A percentile compares a stretch with the other conserved stretches of the same genome.
These are phyloP conservation scores for Idaea straminata DNA, from an alignment of 2,888 invertebrate genomes.

Conservation along the genomic window DNA sequence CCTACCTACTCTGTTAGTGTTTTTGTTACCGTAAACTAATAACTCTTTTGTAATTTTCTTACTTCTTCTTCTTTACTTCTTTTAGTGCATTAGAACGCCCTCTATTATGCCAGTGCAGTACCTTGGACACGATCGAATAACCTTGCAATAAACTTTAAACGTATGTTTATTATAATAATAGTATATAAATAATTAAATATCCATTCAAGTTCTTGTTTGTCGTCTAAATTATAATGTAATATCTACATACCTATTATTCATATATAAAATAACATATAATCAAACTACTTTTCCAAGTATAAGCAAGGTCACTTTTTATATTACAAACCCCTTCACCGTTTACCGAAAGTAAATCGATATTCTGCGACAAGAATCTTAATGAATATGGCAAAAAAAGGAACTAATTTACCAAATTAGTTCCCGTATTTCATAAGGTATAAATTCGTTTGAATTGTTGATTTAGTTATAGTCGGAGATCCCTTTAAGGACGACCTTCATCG, in stretches of 20 bases:
- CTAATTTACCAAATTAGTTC: neutral
- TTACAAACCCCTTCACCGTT: neutral
- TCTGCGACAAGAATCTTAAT: neutral
- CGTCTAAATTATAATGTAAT: slow-evolving; percentile 1
- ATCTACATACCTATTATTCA: neutral
- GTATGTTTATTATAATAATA: neutral
- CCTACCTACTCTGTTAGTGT: too few species aligned
- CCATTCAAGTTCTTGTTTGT: neutral
- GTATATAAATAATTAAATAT: neutral
- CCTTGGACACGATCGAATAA: too few species aligned
- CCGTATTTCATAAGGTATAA: neutral
- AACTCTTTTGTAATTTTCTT: too few species aligned
- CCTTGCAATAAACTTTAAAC: too few species aligned
- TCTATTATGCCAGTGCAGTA: too few species aligned
- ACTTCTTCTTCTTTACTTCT: too few species aligned
- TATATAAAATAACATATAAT: neutral
- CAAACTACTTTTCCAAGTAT: neutral
- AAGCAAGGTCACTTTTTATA: neutral
- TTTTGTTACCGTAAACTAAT: too few species aligned
- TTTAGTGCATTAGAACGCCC: too few species aligned
- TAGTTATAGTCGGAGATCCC: too few species aligned
- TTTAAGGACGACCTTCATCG: too few species aligned
- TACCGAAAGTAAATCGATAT: slow-evolving; percentile 1
- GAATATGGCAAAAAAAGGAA: neutral
- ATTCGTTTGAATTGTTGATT: too few species aligned